phyloP scores from a whole-genome alignment of 1,140 invertebrate genomes.

The Saccostrea glomerata region DNA sequence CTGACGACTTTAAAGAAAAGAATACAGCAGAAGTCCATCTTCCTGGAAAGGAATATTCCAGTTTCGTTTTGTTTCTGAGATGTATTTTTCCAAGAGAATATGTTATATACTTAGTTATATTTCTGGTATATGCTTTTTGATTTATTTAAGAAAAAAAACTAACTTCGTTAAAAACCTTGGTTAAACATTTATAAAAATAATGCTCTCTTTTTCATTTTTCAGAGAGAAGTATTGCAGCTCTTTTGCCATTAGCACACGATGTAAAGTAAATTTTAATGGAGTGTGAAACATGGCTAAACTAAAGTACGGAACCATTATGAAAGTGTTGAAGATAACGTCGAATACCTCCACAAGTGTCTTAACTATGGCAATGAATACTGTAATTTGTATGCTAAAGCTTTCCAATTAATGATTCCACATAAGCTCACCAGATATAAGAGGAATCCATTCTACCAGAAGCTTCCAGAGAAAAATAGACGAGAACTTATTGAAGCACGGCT shows the following conservation, averaged over 20 bases:
- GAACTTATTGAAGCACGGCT: not conserved
- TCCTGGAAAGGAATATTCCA: constrained; percentile 2
- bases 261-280: not conserved
- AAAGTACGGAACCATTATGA: too few relatives aligned
- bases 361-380: too few relatives aligned
- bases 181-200: too few relatives aligned
- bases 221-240: not conserved
- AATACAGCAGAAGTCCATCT: not conserved
- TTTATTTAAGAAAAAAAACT: too few relatives aligned
- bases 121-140: too few relatives aligned
- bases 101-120: too few relatives aligned
- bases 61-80: not conserved
- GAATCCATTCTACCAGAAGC: not conserved
- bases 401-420: too few relatives aligned
- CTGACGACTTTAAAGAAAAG: constrained; percentile 24
- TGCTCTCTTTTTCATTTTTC: not conserved
- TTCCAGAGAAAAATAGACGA: not conserved
- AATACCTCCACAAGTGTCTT: too few relatives aligned
- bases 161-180: too few relatives aligned
- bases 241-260: not conserved
- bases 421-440: too few relatives aligned
- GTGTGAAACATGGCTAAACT: not conserved
- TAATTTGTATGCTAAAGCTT: too few relatives aligned
- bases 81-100: not conserved
- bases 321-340: too few relatives aligned